A percentile compares a stretch with the other conserved stretches of the same genome.
Conservation (phyloP, 2,113 vertebrate species). For the Uria lomvia region DNA sequence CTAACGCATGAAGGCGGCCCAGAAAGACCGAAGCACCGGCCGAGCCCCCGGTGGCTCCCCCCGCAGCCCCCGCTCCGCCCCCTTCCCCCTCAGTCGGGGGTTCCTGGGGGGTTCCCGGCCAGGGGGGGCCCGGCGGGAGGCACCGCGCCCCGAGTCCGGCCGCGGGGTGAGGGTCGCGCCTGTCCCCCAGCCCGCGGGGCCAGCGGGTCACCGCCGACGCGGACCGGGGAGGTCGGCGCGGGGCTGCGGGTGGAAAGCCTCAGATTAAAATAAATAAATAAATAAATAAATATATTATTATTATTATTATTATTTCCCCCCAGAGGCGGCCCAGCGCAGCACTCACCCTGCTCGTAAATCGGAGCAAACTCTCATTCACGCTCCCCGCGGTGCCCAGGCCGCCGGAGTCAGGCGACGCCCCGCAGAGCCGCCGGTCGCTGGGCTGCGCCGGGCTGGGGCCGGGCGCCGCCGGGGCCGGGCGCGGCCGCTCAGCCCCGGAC, state of each 20-base stretch:
- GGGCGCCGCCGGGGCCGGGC: neutral
- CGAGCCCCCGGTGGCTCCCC: neutral
- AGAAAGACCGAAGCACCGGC: neutral
- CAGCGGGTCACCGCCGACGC: neutral
- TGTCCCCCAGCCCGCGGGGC: neutral
- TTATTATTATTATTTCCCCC: neutral
- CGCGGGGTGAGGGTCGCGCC: neutral
- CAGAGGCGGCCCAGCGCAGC: neutral
- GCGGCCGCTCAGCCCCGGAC: neutral
- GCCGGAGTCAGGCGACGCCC: neutral
- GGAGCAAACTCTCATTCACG: constrained; percentile 60
- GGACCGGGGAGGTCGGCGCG: neutral
- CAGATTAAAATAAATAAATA: neutral
- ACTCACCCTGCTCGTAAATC: constrained; percentile 58
- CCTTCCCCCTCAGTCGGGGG: neutral
- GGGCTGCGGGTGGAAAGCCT: neutral
- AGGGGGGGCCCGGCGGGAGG: too few relatives aligned
- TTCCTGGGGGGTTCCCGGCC: neutral
- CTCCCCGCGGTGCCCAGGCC: constrained; percentile 1
- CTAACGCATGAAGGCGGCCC: neutral
- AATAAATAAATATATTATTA: neutral
- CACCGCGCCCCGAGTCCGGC: neutral
- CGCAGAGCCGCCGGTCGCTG: neutral
- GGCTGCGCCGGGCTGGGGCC: neutral
- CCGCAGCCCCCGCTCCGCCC: neutral